phyloP scores from a whole-genome alignment of 2,797 vertebrate species.

The Anguilla obscura region DNA sequence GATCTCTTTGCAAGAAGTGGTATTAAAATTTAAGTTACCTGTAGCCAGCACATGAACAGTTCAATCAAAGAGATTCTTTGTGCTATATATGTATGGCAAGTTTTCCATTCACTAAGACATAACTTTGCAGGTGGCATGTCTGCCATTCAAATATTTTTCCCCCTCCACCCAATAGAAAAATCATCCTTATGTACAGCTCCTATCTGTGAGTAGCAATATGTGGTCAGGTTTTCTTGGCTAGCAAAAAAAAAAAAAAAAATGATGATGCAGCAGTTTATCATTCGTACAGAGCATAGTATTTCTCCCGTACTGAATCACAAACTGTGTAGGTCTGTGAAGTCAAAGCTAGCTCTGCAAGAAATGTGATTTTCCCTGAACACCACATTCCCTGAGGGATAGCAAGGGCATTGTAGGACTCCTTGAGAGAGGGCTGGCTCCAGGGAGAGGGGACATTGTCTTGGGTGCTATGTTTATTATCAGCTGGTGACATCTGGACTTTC shows the following conservation, averaged over 20 bases:
- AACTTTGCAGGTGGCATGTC: too few relatives aligned
- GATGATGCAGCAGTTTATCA: background rate
- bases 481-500: conserved; percentile 66
- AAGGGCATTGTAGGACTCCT: conserved; percentile 2
- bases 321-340: conserved; percentile 3
- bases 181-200: background rate
- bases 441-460: conserved; percentile 59
- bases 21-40: too few relatives aligned
- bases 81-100: background rate
- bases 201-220: background rate
- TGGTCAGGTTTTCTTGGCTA: background rate
- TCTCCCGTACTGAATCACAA: background rate
- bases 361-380: conserved; percentile 11
- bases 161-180: background rate
- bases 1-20: too few relatives aligned
- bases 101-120: background rate
- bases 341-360: background rate
- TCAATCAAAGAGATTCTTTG: too few relatives aligned
- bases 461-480: conserved; percentile 64
- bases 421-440: background rate
- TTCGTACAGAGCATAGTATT: background rate
- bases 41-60: too few relatives aligned
- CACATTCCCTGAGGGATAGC: background rate
- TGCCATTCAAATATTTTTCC: too few relatives aligned
- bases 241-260: background rate